Conservation (phyloP, 1,140 invertebrate species). For the Micrasema longulum region DNA sequence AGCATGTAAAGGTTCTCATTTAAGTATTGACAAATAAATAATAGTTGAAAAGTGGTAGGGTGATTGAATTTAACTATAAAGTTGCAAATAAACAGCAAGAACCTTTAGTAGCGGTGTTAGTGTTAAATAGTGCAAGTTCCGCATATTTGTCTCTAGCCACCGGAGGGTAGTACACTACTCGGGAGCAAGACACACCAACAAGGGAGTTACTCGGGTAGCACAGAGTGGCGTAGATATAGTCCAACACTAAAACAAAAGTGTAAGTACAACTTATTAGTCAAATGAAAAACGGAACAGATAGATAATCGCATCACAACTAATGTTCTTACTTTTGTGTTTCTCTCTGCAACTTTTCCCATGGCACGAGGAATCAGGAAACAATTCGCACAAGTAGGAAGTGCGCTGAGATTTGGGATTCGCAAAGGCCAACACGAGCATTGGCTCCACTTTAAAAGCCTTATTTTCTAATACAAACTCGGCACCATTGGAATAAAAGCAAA, state of each 20-base stretch:
- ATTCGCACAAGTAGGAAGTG: conserved; percentile 56
- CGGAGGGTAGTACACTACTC: conserved; percentile 5
- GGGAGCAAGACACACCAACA: conserved; percentile 17
- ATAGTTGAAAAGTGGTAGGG: too few species aligned
- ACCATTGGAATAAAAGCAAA: conserved; percentile 46
- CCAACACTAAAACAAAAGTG: conserved; percentile 37
- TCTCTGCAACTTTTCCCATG: conserved; percentile 56
- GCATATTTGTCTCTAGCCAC: not conserved
- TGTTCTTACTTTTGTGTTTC: conserved; percentile 60
- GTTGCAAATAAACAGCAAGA: too few species aligned
- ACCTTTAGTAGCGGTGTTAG: too few species aligned
- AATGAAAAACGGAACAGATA: too few species aligned
- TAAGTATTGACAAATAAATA: too few species aligned
- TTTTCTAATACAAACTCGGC: not conserved
- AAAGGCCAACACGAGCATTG: conserved; percentile 61
- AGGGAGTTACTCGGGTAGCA: conserved; percentile 20
- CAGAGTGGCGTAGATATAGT: conserved; percentile 31
- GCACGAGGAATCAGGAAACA: conserved; percentile 57
- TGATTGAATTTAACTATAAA: too few species aligned
- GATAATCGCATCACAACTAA: too few species aligned
- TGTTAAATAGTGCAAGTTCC: not conserved
- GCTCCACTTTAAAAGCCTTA: conserved; percentile 51
- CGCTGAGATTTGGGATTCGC: conserved; percentile 56
- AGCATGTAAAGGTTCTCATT: too few species aligned
- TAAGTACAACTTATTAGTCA: too few species aligned